Evolutionary conservation across 1,140 invertebrate species (phyloP), one percentile per base, ranked within the genome.

Genomic region (Zaprionus taronus): DNA sequence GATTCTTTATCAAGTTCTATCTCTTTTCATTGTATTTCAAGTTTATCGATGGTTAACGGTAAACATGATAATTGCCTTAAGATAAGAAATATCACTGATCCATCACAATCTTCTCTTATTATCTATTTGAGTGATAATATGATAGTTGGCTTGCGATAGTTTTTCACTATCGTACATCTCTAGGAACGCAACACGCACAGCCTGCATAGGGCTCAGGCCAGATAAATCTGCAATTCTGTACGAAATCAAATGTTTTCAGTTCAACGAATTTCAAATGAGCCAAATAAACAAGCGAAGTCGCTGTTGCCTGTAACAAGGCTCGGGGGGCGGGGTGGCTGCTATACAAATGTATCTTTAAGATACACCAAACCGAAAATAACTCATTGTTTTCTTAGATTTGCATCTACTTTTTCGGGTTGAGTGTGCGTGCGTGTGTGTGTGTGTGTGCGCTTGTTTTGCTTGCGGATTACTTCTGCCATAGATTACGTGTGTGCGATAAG

Each of bases 191-290:
- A 14, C 20, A 72, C 66, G 57, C 60, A 24, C 34, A 49, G 51
- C 31, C 22, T 63, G 24, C 53, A 62, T 67, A 47, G 53, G 38
- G 53, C 1, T 24, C 56, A 15, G 41, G 58, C 31, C 31, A 78
- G 71, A 80, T 80, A 80, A 74, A 80, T 80, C 76, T 80, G 76
- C 79, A 70, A 78, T 78, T 80, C 76, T 70, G 71, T 74, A 71
- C 56, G 69, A 77, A 70, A 80, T 74, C 53, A 78, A 80, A 80
- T 80, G 75, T 74, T 78, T 80, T 78, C 76, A 78, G 79, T 80
- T 80, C 79, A 80, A 69, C 67, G 79, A 80, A 80, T 80, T 77
- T 78, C 75, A 78, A 80, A 80, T 78, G 76, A 80, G 76, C 47
- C 71, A 80, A 80, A 71, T 68, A 80, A 80, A 72, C 58, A 80